Evolutionary conservation across 1,140 invertebrate genomes (phyloP).

Genomic region (Dufourea novaeangliae): DNA sequence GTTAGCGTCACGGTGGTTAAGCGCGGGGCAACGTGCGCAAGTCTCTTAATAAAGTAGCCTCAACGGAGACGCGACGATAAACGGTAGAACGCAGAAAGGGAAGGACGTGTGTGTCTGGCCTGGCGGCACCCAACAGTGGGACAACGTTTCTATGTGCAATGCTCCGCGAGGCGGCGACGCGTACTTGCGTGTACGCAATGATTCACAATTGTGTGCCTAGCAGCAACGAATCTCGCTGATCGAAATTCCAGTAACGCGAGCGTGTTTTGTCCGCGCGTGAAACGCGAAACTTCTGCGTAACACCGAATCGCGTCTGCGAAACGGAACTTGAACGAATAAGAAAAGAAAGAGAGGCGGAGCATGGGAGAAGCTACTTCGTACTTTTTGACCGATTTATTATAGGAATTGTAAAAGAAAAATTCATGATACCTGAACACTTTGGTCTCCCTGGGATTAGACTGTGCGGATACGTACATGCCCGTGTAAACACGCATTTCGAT

Average conservation of each 20-base stretch:
- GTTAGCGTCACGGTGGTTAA: conserved; percentile 15
- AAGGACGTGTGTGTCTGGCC: no score
- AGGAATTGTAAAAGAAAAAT: no score
- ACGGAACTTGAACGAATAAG: neutral
- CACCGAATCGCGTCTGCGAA: neutral
- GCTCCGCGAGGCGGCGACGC: neutral
- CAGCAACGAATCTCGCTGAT: conserved; percentile 7
- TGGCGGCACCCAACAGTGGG: no score
- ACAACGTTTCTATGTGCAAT: conserved; percentile 3
- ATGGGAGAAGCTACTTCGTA: no score
- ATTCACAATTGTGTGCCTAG: no score
- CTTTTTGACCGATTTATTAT: no score
- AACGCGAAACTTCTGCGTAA: neutral
- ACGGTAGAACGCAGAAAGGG: neutral
- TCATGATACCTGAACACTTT: no score
- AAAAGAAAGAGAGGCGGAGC: no score
- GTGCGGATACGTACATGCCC: no score
- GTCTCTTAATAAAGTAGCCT: conserved; percentile 23
- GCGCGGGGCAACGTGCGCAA: conserved; percentile 13
- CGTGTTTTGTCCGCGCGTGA: no score
- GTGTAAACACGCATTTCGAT: no score
- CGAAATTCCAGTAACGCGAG: conserved; percentile 22
- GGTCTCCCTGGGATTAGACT: no score
- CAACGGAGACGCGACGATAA: conserved; percentile 7
- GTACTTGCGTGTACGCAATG: neutral